A percentile compares a stretch with the other conserved stretches of the same genome.
Evolutionary conservation across 2,113 vertebrate genomes (phyloP).

Genomic region (Emydocephalus ijimae): DNA sequence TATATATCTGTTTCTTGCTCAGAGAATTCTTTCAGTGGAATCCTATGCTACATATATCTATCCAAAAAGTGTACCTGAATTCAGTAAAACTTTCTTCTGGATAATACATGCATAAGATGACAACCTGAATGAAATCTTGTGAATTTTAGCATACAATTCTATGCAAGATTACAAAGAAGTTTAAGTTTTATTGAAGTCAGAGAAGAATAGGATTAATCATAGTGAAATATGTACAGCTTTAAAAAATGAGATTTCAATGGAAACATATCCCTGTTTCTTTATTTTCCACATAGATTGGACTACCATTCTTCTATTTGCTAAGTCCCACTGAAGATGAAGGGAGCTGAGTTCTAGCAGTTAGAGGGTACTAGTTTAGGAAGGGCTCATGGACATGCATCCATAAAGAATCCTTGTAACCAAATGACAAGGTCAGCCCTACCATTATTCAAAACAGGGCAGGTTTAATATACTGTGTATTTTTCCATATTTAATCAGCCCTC

Average conservation of each 20-base stretch:
- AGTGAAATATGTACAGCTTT: background rate
- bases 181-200: background rate
- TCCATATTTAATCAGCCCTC: background rate
- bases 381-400: background rate
- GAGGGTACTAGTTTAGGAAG: background rate
- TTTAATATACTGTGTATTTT: background rate
- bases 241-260: background rate
- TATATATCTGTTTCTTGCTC: background rate
- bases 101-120: background rate
- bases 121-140: background rate
- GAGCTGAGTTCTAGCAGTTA: background rate
- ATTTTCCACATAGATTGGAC: background rate
- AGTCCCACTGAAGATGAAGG: background rate
- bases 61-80: background rate
- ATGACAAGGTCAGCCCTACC: background rate
- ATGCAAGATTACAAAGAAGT: too few relatives aligned
- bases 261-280: background rate
- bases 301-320: background rate
- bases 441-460: background rate
- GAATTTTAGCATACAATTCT: background rate
- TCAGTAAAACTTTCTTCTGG: background rate
- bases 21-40: background rate
- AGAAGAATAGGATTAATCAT: background rate
- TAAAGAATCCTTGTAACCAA: background rate
- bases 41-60: background rate